Evolutionary conservation across 2,888 invertebrate species (phyloP).

Genomic region (Lepidocyrtoides sp.): DNA sequence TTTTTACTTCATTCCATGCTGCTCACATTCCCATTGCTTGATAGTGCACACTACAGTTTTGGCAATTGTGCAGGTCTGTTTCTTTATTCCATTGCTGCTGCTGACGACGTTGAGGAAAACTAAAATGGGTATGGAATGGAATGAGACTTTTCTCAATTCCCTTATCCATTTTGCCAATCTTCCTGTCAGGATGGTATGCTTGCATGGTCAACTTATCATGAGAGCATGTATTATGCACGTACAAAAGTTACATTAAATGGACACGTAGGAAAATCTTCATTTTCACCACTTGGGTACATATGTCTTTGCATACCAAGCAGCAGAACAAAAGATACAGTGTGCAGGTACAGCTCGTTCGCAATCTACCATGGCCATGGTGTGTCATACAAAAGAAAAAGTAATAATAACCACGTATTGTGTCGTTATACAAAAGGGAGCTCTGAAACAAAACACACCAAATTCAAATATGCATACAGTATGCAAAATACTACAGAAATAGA

Average conservation of each 20-base stretch:
- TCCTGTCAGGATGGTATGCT: conserved; percentile 45
- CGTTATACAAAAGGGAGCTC: background rate
- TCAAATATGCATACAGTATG: conserved; percentile 1
- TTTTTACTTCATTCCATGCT: background rate
- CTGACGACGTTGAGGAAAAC: background rate
- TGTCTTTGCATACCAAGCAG: background rate
- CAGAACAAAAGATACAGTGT: background rate
- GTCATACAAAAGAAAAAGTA: background rate
- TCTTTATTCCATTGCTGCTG: background rate
- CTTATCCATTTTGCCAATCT: conserved; percentile 68
- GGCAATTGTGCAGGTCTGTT: conserved; percentile 5
- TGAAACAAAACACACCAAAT: background rate
- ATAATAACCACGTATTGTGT: background rate
- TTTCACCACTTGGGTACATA: background rate
- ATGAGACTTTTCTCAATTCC: background rate
- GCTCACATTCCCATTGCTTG: conserved; percentile 21
- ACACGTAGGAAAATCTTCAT: background rate
- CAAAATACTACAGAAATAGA: background rate
- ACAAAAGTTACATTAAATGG: background rate
- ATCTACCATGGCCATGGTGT: background rate
- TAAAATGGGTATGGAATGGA: background rate
- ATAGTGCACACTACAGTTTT: conserved; percentile 15
- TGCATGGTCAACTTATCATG: conserved; percentile 21
- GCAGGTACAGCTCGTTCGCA: background rate
- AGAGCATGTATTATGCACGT: background rate